Base-by-base conservation (phyloP, 2,888 invertebrate species). In the Cataglyphis rosenhaueri region DNA sequence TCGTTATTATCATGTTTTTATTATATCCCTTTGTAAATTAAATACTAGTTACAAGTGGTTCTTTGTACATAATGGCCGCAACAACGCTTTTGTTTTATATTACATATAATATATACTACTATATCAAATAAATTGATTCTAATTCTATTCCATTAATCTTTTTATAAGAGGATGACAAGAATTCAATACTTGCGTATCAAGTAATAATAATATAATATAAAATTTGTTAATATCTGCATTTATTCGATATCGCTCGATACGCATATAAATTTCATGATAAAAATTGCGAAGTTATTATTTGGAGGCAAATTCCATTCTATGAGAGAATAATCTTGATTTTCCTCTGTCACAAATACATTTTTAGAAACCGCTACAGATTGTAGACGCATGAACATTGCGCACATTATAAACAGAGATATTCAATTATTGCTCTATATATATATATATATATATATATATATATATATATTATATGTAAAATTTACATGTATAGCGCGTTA, bases 1-100 rank as follows among this genome's bases (percentile, higher is more conserved):
- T 84, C 84, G 21, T 21, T 21, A 21, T 21, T 87, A 83, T 84
- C 88, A 90, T 87, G 82, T 84, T 87, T 94, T 94, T 94, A 93
- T 94, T 94, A 92, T 52, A 52, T 92, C 93, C 90, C 92, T 87
- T 93, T 92, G 93, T 92, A 93, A 93, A 93, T 93, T 94, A 93
- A 94, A 94, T 94, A 94, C 92, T 91, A 93, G 91, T 94, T 94
- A 94, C 94, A 94, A 94, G 94, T 52, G 94, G 93, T 93, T 94
- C 93, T 94, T 94, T 94, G 94, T 94, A 94, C 94, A 94, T 93
- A 94, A 94, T 92, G 91, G 93, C 91, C 92, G 92, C 93, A 92
- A 93, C 92, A 93, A 91, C 91, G 89, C 93, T 92, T 93, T 92
- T 92, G 90, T 94, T 92, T 93, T 93, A 93, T 93, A 93, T 94